A percentile compares a stretch with the other conserved stretches of the same genome.
Conservation (phyloP, 2,113 vertebrate genomes). For the Cochlearius cochlearius region DNA sequence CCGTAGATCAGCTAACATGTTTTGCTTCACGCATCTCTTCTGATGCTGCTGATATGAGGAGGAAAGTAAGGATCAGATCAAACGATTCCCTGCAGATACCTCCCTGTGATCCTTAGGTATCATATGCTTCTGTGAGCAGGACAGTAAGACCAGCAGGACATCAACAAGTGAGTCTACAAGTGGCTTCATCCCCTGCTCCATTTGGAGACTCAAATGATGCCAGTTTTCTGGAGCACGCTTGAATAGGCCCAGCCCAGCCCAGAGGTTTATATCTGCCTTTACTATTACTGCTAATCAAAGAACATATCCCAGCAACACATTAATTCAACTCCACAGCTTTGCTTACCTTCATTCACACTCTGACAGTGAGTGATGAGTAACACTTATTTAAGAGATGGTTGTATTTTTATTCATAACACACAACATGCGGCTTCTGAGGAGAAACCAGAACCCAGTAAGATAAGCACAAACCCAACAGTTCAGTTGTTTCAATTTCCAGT, state of each 20-base stretch:
- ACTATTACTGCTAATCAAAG: background rate
- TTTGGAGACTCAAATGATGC: background rate
- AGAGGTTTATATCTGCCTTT: background rate
- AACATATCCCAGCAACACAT: background rate
- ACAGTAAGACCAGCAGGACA: background rate
- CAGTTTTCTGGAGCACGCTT: background rate
- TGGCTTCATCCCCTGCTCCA: background rate
- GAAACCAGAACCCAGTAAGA: background rate
- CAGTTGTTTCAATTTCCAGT: background rate
- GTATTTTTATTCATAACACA: background rate
- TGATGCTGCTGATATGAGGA: background rate
- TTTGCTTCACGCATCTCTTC: background rate
- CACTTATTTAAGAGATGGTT: background rate
- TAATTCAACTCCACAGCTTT: background rate
- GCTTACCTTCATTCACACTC: background rate
- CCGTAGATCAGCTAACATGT: accelerated
- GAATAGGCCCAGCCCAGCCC: background rate
- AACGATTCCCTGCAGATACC: background rate
- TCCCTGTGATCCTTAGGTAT: background rate
- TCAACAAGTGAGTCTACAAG: background rate
- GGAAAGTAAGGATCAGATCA: background rate
- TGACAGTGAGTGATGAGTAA: background rate
- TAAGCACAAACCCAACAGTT: background rate
- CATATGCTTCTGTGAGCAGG: background rate
- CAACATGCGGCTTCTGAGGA: background rate